Evolutionary conservation across 2,797 vertebrate species (phyloP).

Genomic region (Stomatorhinus walkeri): DNA sequence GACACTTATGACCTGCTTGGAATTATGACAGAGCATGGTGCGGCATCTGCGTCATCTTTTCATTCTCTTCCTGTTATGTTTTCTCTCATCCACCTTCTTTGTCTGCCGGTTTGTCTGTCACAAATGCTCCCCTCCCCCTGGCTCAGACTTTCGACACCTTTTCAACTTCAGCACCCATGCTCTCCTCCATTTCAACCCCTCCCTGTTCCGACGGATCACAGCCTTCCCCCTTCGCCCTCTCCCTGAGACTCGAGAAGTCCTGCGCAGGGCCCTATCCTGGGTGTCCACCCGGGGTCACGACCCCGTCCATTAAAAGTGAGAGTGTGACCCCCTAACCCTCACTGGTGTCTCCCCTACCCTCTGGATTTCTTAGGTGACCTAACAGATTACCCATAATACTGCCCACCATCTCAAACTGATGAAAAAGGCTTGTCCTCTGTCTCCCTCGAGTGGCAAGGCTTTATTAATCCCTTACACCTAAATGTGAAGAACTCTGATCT

Average conservation of each 20-base stretch:
- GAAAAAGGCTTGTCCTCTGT: background rate
- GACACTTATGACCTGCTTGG: background rate
- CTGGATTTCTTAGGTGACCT: background rate
- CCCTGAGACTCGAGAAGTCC: conserved; percentile 28
- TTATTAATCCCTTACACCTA: background rate
- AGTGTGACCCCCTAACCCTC: conserved; percentile 15
- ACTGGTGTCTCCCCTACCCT: background rate
- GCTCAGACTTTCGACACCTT: conserved; percentile 34
- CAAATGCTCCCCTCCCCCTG: background rate
- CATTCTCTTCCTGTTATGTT: background rate
- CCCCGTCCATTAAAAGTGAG: conserved; percentile 30
- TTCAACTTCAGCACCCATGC: conserved; percentile 33
- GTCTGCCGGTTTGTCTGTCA: background rate
- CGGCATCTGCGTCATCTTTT: background rate
- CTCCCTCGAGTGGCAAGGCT: background rate
- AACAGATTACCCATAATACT: background rate
- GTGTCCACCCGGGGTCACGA: conserved; percentile 9
- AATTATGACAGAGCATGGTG: background rate
- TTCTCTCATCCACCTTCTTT: background rate
- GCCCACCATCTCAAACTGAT: background rate
- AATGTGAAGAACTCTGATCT: background rate
- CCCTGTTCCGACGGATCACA: conserved; percentile 34
- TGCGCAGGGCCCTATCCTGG: conserved; percentile 43
- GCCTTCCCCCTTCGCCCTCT: conserved; percentile 16
- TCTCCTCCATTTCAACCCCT: conserved; percentile 33